Evolutionary conservation across 2,113 vertebrate species (phyloP), one percentile per base, ranked within the genome.

Genomic region (Otolemur garnettii): DNA sequence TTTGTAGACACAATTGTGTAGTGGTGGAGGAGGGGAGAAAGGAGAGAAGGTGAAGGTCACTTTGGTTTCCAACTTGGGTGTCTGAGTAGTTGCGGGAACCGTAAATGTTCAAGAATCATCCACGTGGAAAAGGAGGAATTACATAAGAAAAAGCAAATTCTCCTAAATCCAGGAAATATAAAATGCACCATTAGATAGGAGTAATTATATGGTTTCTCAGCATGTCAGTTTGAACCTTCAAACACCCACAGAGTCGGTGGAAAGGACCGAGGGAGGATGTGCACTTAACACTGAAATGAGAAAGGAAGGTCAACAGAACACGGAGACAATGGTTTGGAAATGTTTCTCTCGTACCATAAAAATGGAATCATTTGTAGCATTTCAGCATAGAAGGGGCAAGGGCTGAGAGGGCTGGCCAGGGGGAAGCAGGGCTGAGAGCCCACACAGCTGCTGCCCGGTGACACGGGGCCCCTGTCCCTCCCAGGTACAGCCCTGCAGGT

Each of bases 121-220:
- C 97, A 96, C 87, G 66, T 86, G 87, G 97, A 95, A 96, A 96
- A 59, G n/a, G 17, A 9, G 78, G 35, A 62, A 87, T 97, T 92
- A 91, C 89, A 53, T 33, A 91, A 95, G 74, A 55, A 91, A 87
- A 53, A 82, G 28, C 13, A 95, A 91, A 84, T 88, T 90, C 81
- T 95, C 81, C 50, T 90, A 96, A 97, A 95, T 79, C 81, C 80
- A 93, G 84, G 92, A 96, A 92, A 55, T 92, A 90, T 90, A 93
- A 97, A 96, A 95, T 80, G 72, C 72, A 89, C 45, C 68, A 7
- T 97, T 97, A 94, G 90, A 72, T 91, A 83, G 85, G 68, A 90
- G 75, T 82, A 95, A 82, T 92, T 68, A 45, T 35, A 60, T 77
- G 42, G 8, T 60, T 95, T 96, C 38, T 91, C 75, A 75, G 14